phyloP scores from a whole-genome alignment of 2,113 vertebrate genomes.

The Chionodraco myersi region DNA sequence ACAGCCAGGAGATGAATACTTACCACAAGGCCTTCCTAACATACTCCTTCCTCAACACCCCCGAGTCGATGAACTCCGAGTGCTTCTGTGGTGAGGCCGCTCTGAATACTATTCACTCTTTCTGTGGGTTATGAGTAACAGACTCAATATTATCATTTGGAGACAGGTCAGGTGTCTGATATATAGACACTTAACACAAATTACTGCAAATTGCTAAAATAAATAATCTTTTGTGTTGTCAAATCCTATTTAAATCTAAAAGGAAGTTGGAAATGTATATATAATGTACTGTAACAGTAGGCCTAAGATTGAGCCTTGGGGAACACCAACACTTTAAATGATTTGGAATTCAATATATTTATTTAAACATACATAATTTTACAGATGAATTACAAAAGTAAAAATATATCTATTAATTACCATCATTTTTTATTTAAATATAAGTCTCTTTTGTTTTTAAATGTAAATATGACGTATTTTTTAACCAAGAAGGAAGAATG shows the following conservation, averaged over 20 bases:
- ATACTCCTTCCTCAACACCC: slow-evolving; percentile 94
- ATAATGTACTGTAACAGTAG: too few relatives aligned
- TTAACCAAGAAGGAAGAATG: background rate
- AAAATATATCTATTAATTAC: too few relatives aligned
- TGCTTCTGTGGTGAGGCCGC: slow-evolving; percentile 91
- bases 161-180: background rate
- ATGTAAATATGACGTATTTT: too few relatives aligned
- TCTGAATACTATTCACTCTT: background rate
- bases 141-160: background rate
- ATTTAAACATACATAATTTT: background rate
- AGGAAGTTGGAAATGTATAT: background rate
- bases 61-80: slow-evolving; percentile 93
- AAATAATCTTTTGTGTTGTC: background rate
- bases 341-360: background rate
- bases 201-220: background rate
- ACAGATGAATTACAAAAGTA: too few relatives aligned
- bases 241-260: background rate
- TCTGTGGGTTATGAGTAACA: background rate
- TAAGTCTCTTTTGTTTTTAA: background rate
- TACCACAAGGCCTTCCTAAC: slow-evolving; percentile 96
- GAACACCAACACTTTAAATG: too few relatives aligned
- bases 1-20: slow-evolving; percentile 89
- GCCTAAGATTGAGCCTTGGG: background rate
- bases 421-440: background rate
- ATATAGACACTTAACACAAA: background rate